Evolutionary conservation across 1,140 invertebrate genomes (phyloP), one percentile per base, ranked within the genome.

Genomic region (Lucilia sericata): DNA sequence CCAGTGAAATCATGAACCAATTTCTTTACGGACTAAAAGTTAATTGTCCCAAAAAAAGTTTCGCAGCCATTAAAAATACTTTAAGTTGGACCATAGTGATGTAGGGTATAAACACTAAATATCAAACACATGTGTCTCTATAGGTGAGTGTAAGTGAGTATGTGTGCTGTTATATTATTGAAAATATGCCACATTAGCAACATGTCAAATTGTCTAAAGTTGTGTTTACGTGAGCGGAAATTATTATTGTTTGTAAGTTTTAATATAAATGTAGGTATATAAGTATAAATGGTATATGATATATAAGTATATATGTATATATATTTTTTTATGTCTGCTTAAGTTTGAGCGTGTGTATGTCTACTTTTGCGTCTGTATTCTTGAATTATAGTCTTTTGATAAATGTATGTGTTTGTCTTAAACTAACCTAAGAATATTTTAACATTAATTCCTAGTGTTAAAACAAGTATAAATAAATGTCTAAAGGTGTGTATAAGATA

Each of bases 141-240:
- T 21, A 21, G 9, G n/a, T 70, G 10, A n/a, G 65, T 21, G 21
- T 70, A 21, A 19, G 14, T 65, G 60, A n/a, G n/a, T 65, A n/a
- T 65, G n/a, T 65, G 17, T 19, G 8, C 3, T n/a, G n/a, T 21
- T 25, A 9, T 70, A 70, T 70, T 76, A 76, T 76, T 76, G 74
- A 76, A 78, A 78, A 78, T 36, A 78, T 78, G 75, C 75, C 75
- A 47, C 75, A 78, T 78, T 78, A 78, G 75, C 75, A 78, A 47
- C 75, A 78, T 78, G 75, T 78, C 75, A 78, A 78, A 78, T 78
- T 78, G 75, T 78, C 75, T 78, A 78, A 78, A 78, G 75, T 78
- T 78, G 75, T 78, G 75, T 78, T 78, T 78, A 78, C 75, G 75
- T 78, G 75, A 78, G 42, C 75, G 75, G 75, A 78, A 78, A 78